Conservation (phyloP, 2,888 invertebrate species). For the Lepeophtheirus nordmannii region DNA sequence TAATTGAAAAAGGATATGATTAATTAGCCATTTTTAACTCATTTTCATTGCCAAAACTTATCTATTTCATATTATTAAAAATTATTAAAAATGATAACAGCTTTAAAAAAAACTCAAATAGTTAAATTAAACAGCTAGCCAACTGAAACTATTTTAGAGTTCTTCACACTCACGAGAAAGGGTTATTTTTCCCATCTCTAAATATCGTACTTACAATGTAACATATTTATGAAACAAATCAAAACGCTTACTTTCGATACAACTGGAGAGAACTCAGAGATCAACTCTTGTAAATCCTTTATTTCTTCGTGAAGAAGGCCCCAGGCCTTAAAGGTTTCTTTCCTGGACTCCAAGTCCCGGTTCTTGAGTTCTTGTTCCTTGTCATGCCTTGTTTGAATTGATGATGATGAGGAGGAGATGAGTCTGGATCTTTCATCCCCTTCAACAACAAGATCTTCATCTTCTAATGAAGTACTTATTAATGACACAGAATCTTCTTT, state of each 20-base stretch:
- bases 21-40: too few relatives aligned
- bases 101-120: too few relatives aligned
- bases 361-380: not conserved
- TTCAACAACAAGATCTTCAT: not conserved
- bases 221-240: too few relatives aligned
- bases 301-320: conserved; percentile 6
- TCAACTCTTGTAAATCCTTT: conserved; percentile 8
- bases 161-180: too few relatives aligned
- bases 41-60: too few relatives aligned
- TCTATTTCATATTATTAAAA: too few relatives aligned
- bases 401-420: not conserved
- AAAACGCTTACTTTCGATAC: conserved; percentile 2
- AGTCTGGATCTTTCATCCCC: conserved; percentile 1
- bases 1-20: too few relatives aligned
- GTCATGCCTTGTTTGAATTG: not conserved
- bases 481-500: conserved; percentile 17
- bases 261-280: conserved; percentile 12
- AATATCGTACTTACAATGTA: too few relatives aligned
- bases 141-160: too few relatives aligned
- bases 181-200: too few relatives aligned
- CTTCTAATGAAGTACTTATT: not conserved
- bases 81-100: too few relatives aligned
- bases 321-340: conserved; percentile 10
- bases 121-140: too few relatives aligned
- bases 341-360: conserved; percentile 5